phyloP scores from a whole-genome alignment of 2,888 invertebrate species.

The Itoplectis maculator region DNA sequence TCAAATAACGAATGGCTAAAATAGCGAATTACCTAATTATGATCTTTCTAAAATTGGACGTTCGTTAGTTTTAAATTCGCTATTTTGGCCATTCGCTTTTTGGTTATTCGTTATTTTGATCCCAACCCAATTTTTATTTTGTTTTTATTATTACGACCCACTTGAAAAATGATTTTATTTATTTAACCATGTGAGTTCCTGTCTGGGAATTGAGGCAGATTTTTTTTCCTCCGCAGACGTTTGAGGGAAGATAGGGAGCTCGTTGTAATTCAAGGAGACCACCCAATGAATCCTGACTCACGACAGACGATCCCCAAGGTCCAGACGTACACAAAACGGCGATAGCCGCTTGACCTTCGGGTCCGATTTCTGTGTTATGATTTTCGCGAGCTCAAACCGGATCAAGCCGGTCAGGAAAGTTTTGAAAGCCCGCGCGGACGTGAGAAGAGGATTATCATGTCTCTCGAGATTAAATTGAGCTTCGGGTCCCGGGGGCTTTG shows the following conservation, averaged over 20 bases:
- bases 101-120: too few relatives aligned
- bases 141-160: too few relatives aligned
- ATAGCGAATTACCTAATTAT: too few relatives aligned
- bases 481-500: neutral
- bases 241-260: neutral
- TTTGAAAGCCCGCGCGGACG: neutral
- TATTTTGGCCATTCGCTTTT: too few relatives aligned
- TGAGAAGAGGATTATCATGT: neutral
- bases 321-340: constrained; percentile 31
- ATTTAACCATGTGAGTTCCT: too few relatives aligned
- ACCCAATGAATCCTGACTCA: neutral
- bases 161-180: too few relatives aligned
- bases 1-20: too few relatives aligned
- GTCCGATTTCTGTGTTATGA: constrained; percentile 7
- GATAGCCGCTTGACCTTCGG: neutral
- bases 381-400: constrained; percentile 2
- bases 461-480: neutral
- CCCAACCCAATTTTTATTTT: too few relatives aligned
- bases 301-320: constrained; percentile 14
- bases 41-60: too few relatives aligned
- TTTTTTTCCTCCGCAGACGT: neutral
- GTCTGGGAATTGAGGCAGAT: constrained; percentile 10
- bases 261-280: constrained; percentile 48
- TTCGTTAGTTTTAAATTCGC: too few relatives aligned
- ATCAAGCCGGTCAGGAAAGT: constrained; percentile 4